These are phyloP conservation scores for Strongylocentrotus purpuratus DNA, from an alignment of 35 echinoderm and acorn worm species.

Conservation along the genomic window DNA sequence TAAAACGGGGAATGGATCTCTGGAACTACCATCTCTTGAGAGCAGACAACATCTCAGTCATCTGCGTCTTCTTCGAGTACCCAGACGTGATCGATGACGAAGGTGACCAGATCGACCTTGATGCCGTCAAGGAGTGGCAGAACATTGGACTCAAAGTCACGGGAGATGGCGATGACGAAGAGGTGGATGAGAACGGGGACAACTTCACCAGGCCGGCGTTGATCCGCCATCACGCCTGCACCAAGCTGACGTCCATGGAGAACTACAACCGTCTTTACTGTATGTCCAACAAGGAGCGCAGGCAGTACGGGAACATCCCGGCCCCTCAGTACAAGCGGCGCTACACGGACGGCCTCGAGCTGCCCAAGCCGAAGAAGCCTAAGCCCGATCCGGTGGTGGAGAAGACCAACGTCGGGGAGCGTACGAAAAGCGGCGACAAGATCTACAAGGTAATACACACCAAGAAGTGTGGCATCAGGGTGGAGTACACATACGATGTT, in stretches of 20 bases:
- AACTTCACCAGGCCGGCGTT: constrained; percentile 57
- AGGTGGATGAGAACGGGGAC: constrained; percentile 45
- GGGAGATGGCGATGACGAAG: constrained; percentile 42
- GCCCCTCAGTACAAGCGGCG: constrained; percentile 30
- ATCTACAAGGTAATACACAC: constrained; percentile 45
- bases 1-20: constrained; percentile 70
- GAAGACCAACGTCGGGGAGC: background rate
- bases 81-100: constrained; percentile 57
- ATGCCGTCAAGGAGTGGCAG: constrained; percentile 66
- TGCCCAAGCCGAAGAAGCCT: constrained; percentile 7
- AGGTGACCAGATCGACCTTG: constrained; percentile 54
- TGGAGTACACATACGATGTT: constrained; percentile 16
- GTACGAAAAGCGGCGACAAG: background rate
- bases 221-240: constrained; percentile 53
- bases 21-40: constrained; percentile 81
- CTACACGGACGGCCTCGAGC: constrained; percentile 22
- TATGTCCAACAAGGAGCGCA: constrained; percentile 37
- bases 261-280: constrained; percentile 62
- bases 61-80: constrained; percentile 81
- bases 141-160: constrained; percentile 53
- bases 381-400: background rate
- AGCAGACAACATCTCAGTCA: constrained; percentile 91
- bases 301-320: background rate
- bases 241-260: constrained; percentile 62
- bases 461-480: constrained; percentile 2